These are phyloP conservation scores for Drosophila sucinea DNA, from an alignment of 1,140 invertebrate genomes.

Conservation along the genomic window DNA sequence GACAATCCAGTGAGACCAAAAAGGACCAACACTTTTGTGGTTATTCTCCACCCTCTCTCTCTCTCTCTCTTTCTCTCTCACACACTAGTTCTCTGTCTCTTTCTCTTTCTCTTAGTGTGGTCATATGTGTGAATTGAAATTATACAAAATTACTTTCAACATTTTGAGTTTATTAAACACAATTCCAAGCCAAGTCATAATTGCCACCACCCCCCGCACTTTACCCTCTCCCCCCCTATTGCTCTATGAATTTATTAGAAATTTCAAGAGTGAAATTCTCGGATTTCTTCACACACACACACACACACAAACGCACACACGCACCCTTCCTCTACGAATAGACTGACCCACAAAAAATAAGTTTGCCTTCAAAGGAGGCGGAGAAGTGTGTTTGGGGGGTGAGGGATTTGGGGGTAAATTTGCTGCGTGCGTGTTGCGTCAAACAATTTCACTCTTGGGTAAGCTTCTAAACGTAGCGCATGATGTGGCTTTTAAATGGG, in stretches of 20 bases:
- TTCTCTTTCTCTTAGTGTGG: constrained; percentile 7
- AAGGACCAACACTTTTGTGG: constrained; percentile 47
- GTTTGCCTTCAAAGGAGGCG: constrained; percentile 27
- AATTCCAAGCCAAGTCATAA: constrained; percentile 56
- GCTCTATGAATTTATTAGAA: constrained; percentile 74
- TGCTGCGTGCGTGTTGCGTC: constrained; percentile 54
- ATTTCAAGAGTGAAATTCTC: constrained; percentile 74
- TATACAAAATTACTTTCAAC: constrained; percentile 37
- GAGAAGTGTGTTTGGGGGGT: neutral
- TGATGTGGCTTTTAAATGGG: constrained; percentile 45
- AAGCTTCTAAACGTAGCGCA: constrained; percentile 53
- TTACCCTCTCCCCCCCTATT: neutral
- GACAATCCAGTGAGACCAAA: constrained; percentile 22
- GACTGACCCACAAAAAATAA: constrained; percentile 73
- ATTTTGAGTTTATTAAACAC: constrained; percentile 41
- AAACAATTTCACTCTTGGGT: constrained; percentile 58
- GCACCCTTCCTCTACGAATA: constrained; percentile 49
- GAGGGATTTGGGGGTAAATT: neutral
- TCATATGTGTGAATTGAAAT: constrained; percentile 51
- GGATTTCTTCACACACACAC: constrained; percentile 54
- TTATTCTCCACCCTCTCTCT: constrained; percentile 8
- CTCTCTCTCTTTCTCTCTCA: neutral
- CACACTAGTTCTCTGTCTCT: constrained; percentile 9
- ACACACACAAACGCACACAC: constrained; percentile 5
- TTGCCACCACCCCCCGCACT: constrained; percentile 50